Conservation (phyloP, 2,797 vertebrate species). For the Malurus leucopterus region DNA sequence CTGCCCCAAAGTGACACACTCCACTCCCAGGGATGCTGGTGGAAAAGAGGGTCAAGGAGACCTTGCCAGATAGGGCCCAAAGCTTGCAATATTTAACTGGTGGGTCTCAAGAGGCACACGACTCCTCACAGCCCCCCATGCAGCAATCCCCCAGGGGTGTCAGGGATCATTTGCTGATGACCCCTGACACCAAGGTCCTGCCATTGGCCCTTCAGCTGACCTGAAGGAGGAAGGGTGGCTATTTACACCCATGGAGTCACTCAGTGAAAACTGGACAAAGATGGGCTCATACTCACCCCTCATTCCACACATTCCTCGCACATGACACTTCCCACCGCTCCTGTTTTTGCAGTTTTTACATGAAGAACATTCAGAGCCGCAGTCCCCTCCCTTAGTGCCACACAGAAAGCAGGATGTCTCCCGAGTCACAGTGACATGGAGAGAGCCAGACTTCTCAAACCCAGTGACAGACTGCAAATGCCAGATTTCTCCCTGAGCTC, state of each 20-base stretch:
- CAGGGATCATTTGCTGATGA: neutral
- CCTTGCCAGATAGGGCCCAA: neutral
- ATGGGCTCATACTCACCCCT: neutral
- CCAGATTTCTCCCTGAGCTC: conserved; percentile 52
- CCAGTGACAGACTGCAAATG: conserved; percentile 54
- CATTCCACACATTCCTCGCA: neutral
- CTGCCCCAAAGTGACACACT: neutral
- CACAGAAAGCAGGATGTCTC: conserved; percentile 13
- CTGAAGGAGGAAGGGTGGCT: neutral
- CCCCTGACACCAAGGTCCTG: neutral
- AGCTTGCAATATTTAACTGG: neutral
- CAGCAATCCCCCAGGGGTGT: neutral
- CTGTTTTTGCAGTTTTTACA: neutral
- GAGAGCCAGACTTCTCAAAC: conserved; percentile 35
- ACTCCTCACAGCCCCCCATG: neutral
- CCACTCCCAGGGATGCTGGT: neutral
- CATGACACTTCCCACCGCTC: neutral
- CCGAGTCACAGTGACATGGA: neutral
- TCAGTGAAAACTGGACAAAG: neutral
- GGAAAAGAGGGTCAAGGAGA: neutral
- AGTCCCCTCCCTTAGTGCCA: neutral
- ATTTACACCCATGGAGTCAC: neutral
- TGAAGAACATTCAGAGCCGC: neutral
- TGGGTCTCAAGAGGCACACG: neutral
- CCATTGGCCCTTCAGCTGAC: neutral